Conservation (phyloP, 53 echinoderm and acorn worm genomes). For the Echinarachnius parma region DNA sequence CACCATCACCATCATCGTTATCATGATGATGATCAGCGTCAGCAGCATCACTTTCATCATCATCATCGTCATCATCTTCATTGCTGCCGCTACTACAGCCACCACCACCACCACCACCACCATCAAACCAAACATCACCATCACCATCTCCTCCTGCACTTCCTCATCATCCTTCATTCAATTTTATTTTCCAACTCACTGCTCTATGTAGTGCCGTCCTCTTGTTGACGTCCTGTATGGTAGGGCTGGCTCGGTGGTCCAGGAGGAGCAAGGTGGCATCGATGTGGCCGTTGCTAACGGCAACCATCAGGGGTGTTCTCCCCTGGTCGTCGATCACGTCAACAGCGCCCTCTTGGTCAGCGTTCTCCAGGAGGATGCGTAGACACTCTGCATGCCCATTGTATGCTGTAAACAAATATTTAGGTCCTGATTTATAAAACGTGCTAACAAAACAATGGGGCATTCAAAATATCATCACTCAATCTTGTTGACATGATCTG, state of each 20-base stretch:
- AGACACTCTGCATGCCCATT: slow-evolving; percentile 98
- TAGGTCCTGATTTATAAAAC: too few relatives aligned
- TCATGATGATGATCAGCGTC: too few relatives aligned
- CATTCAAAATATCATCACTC: too few relatives aligned
- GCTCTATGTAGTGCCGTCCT: slow-evolving; percentile 90
- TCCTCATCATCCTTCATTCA: neutral
- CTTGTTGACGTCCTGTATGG: slow-evolving; percentile 79
- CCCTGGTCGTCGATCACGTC: slow-evolving; percentile 88
- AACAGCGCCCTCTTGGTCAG: slow-evolving; percentile 80
- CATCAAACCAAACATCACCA: too few relatives aligned
- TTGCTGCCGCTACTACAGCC: too few relatives aligned
- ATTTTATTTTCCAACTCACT: slow-evolving; percentile 50
- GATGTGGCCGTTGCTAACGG: slow-evolving; percentile 95
- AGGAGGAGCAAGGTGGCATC: slow-evolving; percentile 88
- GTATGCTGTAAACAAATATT: too few relatives aligned
- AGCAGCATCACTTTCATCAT: neutral
- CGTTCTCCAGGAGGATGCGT: slow-evolving; percentile 82
- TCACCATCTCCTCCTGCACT: too few relatives aligned
- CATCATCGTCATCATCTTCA: neutral
- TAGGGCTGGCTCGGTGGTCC: slow-evolving; percentile 75
- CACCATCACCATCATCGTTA: neutral
- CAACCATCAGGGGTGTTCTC: slow-evolving; percentile 91
- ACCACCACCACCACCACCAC: too few relatives aligned
- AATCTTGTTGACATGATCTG: too few relatives aligned
- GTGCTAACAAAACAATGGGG: too few relatives aligned